A percentile compares a stretch with the other conserved stretches of the same genome.
phyloP scores from a whole-genome alignment of 2,888 invertebrate genomes.

The Teleiodes luculella region DNA sequence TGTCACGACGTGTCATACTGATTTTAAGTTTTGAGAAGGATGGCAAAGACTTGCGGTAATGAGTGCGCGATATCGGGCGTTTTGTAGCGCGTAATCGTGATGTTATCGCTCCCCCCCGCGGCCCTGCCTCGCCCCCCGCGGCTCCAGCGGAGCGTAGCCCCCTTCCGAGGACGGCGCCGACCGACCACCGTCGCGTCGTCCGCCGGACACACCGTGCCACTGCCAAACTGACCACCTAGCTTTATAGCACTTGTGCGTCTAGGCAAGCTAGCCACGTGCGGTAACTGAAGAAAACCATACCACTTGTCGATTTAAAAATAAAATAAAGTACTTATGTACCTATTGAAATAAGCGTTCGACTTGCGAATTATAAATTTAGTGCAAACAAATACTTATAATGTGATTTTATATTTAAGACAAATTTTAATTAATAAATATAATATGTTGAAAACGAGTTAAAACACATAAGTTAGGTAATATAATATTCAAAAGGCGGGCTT shows the following conservation, averaged over 20 bases:
- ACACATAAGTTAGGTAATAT: too few species aligned
- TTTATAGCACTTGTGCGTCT: constrained; percentile 22
- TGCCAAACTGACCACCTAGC: constrained; percentile 28
- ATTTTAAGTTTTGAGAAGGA: not conserved
- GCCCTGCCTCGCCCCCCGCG: constrained; percentile 23
- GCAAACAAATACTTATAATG: too few species aligned
- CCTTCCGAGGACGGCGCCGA: constrained; percentile 32
- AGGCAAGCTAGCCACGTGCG: not conserved
- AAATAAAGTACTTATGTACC: too few species aligned
- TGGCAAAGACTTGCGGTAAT: constrained; percentile 13
- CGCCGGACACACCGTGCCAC: constrained; percentile 22
- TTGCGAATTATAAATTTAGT: too few species aligned
- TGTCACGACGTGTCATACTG: not conserved
- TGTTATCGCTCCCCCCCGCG: constrained; percentile 49
- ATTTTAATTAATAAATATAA: too few species aligned
- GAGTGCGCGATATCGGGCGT: constrained; percentile 40
- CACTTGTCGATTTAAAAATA: too few species aligned
- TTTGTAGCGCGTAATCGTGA: constrained; percentile 75
- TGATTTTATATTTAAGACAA: too few species aligned
- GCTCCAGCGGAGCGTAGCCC: constrained; percentile 48
- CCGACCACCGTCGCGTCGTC: not conserved
- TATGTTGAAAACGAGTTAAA: too few species aligned
- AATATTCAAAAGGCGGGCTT: too few species aligned
- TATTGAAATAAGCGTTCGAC: too few species aligned
- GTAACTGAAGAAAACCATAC: not conserved